Conservation (phyloP, 2,797 vertebrate genomes). For the Sarcoramphus papa region DNA sequence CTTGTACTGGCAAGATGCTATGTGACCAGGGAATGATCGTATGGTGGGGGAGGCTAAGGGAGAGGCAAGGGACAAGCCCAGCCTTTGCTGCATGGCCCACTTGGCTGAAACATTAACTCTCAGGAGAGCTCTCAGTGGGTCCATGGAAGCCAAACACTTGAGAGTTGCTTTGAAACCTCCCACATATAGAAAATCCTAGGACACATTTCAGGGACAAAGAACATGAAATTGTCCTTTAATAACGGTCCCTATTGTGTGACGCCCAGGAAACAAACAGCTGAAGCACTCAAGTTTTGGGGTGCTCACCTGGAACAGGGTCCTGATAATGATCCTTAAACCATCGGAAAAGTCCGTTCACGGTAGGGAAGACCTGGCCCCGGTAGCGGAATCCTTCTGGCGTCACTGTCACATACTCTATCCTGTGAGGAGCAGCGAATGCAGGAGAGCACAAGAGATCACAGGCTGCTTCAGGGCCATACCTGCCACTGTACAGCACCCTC, state of each 20-base stretch:
- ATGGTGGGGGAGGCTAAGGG: background rate
- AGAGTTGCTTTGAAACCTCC: background rate
- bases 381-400: slow-evolving; percentile 97
- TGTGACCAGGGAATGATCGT: background rate
- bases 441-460: background rate
- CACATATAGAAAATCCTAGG: background rate
- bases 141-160: background rate
- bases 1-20: background rate
- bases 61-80: background rate
- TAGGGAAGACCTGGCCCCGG: slow-evolving; percentile 92
- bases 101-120: background rate
- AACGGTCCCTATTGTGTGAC: background rate
- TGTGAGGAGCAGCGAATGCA: slow-evolving; percentile 39
- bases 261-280: background rate
- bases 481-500: background rate
- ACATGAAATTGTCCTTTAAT: background rate
- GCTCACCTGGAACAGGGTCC: slow-evolving; percentile 92
- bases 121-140: background rate
- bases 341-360: slow-evolving; percentile 94
- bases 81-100: background rate
- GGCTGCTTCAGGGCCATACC: background rate
- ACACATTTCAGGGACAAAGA: background rate
- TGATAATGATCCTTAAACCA: slow-evolving; percentile 99
- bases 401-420: slow-evolving; percentile 95
- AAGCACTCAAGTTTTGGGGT: background rate